Evolutionary conservation across 2,113 vertebrate genomes (phyloP).

Genomic region (Daphoenositta chrysoptera): DNA sequence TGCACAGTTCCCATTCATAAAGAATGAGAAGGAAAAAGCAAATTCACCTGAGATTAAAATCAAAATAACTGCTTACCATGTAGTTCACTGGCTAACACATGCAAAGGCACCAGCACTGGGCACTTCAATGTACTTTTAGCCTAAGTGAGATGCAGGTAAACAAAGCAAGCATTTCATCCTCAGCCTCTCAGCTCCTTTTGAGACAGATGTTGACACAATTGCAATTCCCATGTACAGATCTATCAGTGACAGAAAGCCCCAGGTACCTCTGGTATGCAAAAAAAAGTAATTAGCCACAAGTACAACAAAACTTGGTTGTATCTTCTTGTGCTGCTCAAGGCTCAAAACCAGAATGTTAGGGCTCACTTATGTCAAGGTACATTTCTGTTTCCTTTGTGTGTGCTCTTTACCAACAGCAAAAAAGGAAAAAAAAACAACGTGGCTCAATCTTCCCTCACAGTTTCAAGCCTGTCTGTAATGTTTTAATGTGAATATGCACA

Average conservation of each 20-base stretch:
- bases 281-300: neutral
- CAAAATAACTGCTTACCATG: neutral
- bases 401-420: neutral
- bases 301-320: neutral
- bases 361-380: neutral
- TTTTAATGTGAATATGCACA: neutral
- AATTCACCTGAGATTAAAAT: neutral
- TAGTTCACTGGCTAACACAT: neutral
- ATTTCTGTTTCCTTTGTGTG: neutral
- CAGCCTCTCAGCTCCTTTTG: neutral
- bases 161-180: neutral
- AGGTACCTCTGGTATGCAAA: neutral
- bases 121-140: neutral
- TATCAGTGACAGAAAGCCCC: neutral
- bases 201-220: neutral
- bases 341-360: neutral
- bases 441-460: neutral
- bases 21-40: neutral
- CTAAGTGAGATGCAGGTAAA: neutral
- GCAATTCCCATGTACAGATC: neutral
- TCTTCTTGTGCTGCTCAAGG: neutral
- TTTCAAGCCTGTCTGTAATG: neutral
- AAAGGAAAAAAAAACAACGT: rapidly evolving
- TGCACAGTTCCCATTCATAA: neutral
- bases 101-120: rapidly evolving